Percentiles rank a stretch among this genome's conserved stretches.
Evolutionary conservation across 2,888 invertebrate species (phyloP).

Genomic region (Tipula vernalis): DNA sequence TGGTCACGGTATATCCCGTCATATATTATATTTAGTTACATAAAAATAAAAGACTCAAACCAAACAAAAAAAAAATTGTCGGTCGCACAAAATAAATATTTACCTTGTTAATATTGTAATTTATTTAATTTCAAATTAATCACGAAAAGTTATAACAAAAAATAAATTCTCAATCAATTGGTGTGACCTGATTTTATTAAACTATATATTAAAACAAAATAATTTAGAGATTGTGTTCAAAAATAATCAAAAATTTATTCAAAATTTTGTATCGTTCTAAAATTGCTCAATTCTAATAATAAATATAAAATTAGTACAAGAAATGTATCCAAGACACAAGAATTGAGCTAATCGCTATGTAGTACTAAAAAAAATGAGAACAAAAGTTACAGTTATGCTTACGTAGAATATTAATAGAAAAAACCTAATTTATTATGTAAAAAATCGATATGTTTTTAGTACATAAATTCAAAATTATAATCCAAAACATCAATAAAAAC

Average conservation of each 20-base stretch:
- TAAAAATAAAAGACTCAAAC: neutral
- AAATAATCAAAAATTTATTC: neutral
- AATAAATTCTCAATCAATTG: neutral
- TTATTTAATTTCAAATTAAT: neutral
- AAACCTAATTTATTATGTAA: neutral
- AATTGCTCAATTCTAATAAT: neutral
- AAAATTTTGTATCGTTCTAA: neutral
- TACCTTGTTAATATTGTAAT: neutral
- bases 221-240: neutral
- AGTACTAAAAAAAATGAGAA: neutral
- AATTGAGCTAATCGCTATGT: neutral
- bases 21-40: neutral
- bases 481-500: neutral
- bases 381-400: neutral
- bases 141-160: neutral
- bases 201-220: neutral
- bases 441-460: neutral
- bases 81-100: neutral
- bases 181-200: neutral
- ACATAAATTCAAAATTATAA: neutral
- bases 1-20: neutral
- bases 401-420: neutral
- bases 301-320: neutral
- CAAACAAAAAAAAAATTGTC: neutral
- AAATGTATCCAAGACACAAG: neutral